Conservation (phyloP, 2,113 vertebrate genomes). For the Menidia beryllina region DNA sequence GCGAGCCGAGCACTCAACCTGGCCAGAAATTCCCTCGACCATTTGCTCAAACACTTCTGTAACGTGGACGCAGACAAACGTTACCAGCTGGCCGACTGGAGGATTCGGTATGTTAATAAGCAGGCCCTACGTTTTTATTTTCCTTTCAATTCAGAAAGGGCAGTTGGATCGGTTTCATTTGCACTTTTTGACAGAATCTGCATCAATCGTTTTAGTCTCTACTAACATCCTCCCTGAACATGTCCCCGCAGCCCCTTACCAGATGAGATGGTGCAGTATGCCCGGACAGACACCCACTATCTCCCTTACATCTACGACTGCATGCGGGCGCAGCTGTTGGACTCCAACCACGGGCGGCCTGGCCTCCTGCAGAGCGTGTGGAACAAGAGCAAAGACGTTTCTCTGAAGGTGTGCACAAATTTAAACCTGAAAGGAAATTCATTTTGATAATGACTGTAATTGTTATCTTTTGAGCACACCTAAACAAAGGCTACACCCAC, state of each 20-base stretch:
- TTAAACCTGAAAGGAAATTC: too few relatives aligned
- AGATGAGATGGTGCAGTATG: slow-evolving; percentile 93
- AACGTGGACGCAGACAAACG: slow-evolving; percentile 89
- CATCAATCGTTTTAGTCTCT: not conserved
- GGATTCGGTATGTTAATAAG: slow-evolving; percentile 86
- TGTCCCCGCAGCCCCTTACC: slow-evolving; percentile 87
- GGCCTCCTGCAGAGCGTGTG: slow-evolving; percentile 89
- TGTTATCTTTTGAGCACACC: too few relatives aligned
- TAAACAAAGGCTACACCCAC: too few relatives aligned
- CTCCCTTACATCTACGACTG: slow-evolving; percentile 94
- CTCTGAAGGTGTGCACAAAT: slow-evolving; percentile 87
- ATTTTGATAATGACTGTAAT: too few relatives aligned
- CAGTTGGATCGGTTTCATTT: too few relatives aligned
- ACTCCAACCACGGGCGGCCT: slow-evolving; percentile 82
- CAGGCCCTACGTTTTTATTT: not conserved
- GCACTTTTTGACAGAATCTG: too few relatives aligned
- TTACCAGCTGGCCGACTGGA: slow-evolving; percentile 97
- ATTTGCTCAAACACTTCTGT: slow-evolving; percentile 91
- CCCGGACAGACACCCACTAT: slow-evolving; percentile 94
- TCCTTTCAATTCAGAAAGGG: not conserved
- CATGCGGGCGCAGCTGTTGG: slow-evolving; percentile 85
- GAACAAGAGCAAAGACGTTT: slow-evolving; percentile 92
- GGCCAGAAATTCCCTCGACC: slow-evolving; percentile 91
- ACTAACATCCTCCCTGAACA: not conserved
- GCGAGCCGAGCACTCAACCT: slow-evolving; percentile 91